Base-by-base conservation (phyloP, 2,113 vertebrate genomes). In the Galeopterus variegatus region DNA sequence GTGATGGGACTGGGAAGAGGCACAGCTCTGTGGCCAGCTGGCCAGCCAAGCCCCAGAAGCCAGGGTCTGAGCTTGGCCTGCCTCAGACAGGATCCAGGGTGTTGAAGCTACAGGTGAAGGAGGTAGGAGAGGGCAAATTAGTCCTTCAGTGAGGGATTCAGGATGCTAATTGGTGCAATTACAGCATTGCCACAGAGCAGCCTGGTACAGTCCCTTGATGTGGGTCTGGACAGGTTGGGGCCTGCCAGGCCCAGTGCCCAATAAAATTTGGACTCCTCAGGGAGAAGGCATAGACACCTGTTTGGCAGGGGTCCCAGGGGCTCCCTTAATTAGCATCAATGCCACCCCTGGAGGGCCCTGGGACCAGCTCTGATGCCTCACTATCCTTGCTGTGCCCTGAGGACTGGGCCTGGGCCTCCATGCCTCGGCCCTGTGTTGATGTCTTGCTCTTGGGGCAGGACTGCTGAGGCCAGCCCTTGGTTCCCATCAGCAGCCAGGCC, bases 21-120 rank as follows among this genome's bases (percentile, higher is more conserved):
- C 65, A 79, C 92, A 85, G 95, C 95, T 98, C 93, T 97, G 92
- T 97, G 97, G 97, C 96, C 82, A 73, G 75, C 96, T 76, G 67
- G 77, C 90, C 97, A 94, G 92, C 97, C 95, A 98, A 98, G 97
- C 90, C 88, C 52, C 33, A 58, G 10, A 48, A 6, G 92, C 87
- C 93, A 88, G 77, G 77, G 87, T 97, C 85, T 82, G 97, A 97
- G 94, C n/a, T 3, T 93, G 88, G 90, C 90, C 86, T 10, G 4
- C 52, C 50, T 24, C 0, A 11, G 72, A 0, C 0, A 73, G 65
- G 72, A 83, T 73, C 67, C 91, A 90, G 86, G 24, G 21, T 23
- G 48, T 36, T 81, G 26, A 33, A 13, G 58, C 67, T 84, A 65
- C 54, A 79, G 80, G 67, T 8, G 2, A 83, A 48, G 72, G 54